These are phyloP conservation scores for Griposia aprilina DNA, from an alignment of 2,888 invertebrate species.

Conservation along the genomic window DNA sequence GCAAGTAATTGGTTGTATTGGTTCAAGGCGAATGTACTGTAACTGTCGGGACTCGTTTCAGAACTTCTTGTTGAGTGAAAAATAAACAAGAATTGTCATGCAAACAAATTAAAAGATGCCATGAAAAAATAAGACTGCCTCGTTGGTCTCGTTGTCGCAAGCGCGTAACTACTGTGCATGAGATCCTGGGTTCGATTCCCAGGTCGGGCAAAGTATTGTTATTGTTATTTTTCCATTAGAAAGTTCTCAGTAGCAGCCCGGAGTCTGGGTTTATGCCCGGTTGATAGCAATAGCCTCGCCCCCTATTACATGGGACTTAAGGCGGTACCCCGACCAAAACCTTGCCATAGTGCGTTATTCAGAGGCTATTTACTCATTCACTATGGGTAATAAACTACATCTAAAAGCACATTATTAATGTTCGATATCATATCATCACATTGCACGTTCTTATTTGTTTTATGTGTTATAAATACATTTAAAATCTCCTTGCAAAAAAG, in stretches of 20 bases:
- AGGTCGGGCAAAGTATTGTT: no score
- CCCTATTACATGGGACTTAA: background rate
- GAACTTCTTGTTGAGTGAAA: background rate
- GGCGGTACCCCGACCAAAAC: no score
- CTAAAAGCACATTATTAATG: no score
- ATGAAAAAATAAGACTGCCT: slow-evolving; percentile 1
- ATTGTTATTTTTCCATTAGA: no score
- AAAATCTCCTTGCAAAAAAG: no score
- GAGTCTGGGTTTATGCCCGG: background rate
- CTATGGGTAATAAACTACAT: no score
- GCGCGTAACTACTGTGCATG: background rate
- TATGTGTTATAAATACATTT: no score
- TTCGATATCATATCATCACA: no score
- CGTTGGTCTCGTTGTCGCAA: background rate
- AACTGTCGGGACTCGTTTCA: slow-evolving; percentile 20
- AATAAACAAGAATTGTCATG: background rate
- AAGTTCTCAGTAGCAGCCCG: background rate
- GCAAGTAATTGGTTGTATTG: slow-evolving; percentile 48
- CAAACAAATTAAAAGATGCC: background rate
- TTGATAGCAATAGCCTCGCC: background rate
- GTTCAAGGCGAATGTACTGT: slow-evolving; percentile 55
- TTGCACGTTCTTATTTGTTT: no score
- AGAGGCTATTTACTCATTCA: no score
- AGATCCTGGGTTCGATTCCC: no score
- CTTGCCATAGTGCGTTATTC: no score